Percentiles rank a stretch among this genome's conserved stretches.
Conservation (phyloP, 2,113 vertebrate genomes). For the Bufo gargarizans region DNA sequence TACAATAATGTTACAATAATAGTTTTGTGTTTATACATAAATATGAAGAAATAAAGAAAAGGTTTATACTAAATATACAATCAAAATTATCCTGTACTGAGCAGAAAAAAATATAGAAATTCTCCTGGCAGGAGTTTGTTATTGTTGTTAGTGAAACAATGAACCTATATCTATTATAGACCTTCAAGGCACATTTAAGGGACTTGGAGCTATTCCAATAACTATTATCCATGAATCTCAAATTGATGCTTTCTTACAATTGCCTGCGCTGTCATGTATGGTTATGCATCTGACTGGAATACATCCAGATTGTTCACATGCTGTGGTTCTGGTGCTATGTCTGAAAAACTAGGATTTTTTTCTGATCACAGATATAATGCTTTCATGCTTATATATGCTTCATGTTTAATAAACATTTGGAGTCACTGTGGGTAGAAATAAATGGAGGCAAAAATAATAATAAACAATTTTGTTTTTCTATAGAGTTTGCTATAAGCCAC, state of each 20-base stretch:
- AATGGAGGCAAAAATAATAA: too few relatives aligned
- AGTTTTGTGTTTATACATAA: too few relatives aligned
- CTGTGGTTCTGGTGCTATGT: neutral
- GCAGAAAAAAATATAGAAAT: neutral
- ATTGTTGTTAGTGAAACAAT: neutral
- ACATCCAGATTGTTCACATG: neutral
- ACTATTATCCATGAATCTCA: neutral
- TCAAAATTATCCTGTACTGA: neutral
- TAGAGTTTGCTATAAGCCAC: too few relatives aligned
- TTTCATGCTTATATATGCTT: too few relatives aligned
- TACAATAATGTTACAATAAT: neutral
- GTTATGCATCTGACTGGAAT: conserved; percentile 13
- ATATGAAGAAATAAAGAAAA: neutral
- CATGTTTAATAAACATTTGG: too few relatives aligned
- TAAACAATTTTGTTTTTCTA: too few relatives aligned
- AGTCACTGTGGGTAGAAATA: too few relatives aligned
- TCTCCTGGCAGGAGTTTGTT: neutral
- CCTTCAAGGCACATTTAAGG: conserved; percentile 11
- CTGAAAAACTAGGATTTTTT: conserved; percentile 6
- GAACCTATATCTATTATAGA: neutral
- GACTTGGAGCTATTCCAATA: conserved; percentile 17
- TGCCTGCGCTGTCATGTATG: conserved; percentile 11
- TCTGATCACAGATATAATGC: neutral
- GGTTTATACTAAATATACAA: neutral
- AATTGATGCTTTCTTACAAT: neutral